These are phyloP conservation scores for Zosterops japonicus DNA, from an alignment of 2,113 vertebrate species.

Conservation along the genomic window DNA sequence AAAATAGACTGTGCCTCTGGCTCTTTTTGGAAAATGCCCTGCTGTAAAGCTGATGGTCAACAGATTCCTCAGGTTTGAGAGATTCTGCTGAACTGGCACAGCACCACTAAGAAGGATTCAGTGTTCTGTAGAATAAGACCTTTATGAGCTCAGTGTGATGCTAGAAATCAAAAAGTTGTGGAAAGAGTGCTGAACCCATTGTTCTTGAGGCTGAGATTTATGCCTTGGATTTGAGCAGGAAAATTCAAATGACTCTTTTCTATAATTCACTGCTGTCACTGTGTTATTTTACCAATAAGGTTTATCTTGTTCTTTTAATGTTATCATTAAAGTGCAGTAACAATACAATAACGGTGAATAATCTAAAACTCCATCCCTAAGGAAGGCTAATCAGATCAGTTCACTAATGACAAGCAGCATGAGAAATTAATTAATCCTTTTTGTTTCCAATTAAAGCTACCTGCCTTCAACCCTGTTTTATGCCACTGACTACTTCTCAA, in stretches of 20 bases:
- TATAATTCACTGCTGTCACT: background rate
- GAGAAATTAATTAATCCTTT: background rate
- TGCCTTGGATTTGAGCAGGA: background rate
- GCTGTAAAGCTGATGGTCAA: background rate
- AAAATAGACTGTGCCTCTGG: no score
- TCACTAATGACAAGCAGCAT: background rate
- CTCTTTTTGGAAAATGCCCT: background rate
- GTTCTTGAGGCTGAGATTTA: background rate
- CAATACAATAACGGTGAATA: constrained; percentile 33
- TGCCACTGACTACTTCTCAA: background rate
- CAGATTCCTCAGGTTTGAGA: background rate
- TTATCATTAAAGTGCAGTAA: constrained; percentile 3
- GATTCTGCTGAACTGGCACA: background rate
- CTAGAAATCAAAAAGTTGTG: constrained; percentile 22
- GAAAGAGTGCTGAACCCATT: background rate
- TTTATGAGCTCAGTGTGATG: constrained; percentile 3
- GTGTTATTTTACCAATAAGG: background rate
- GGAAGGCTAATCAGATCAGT: background rate
- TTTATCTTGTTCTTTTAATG: background rate
- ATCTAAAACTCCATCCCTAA: constrained; percentile 38
- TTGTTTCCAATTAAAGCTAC: background rate
- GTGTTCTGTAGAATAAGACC: background rate
- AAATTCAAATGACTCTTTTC: background rate
- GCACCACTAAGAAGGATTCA: background rate
- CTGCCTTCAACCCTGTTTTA: background rate